Percentiles rank a stretch among this genome's conserved stretches.
Conservation (phyloP, 2,113 vertebrate species). For the Ploceus nigricollis region DNA sequence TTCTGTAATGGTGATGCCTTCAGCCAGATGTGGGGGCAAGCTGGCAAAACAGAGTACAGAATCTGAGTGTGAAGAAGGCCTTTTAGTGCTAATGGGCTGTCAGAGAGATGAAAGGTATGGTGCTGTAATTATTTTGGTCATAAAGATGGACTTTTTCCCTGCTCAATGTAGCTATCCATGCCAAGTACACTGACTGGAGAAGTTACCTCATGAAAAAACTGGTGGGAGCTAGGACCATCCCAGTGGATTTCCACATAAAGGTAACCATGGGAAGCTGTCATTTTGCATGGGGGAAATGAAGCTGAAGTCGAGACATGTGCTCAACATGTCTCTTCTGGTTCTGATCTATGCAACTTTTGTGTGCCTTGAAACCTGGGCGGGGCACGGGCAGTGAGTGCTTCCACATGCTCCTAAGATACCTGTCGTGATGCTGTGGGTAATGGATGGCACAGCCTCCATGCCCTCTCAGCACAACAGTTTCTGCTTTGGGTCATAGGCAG, state of each 20-base stretch:
- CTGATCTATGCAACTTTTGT: not conserved
- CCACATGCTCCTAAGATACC: not conserved
- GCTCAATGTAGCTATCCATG: constrained; percentile 69
- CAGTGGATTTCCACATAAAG: constrained; percentile 92
- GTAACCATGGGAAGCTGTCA: constrained; percentile 61
- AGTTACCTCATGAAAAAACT: constrained; percentile 89
- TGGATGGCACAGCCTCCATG: not conserved
- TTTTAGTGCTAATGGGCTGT: not conserved
- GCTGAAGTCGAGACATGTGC: not conserved
- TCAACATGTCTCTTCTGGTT: not conserved
- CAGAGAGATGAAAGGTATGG: not conserved
- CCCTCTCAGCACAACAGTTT: not conserved
- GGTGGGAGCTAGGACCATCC: constrained; percentile 87
- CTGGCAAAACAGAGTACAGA: not conserved
- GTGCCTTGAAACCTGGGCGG: not conserved
- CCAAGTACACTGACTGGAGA: constrained; percentile 86
- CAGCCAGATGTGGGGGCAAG: not conserved
- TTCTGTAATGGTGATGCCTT: not conserved
- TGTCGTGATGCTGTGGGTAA: not conserved
- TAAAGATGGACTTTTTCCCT: not conserved
- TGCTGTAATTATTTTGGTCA: not conserved
- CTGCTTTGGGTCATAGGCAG: not conserved
- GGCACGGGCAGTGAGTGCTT: not conserved
- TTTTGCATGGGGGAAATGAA: not conserved
- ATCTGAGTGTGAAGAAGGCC: not conserved